Percentiles rank a stretch among this genome's conserved stretches.
These are phyloP conservation scores for Decapterus maruadsi DNA, from an alignment of 2,797 vertebrate species.

Conservation along the genomic window DNA sequence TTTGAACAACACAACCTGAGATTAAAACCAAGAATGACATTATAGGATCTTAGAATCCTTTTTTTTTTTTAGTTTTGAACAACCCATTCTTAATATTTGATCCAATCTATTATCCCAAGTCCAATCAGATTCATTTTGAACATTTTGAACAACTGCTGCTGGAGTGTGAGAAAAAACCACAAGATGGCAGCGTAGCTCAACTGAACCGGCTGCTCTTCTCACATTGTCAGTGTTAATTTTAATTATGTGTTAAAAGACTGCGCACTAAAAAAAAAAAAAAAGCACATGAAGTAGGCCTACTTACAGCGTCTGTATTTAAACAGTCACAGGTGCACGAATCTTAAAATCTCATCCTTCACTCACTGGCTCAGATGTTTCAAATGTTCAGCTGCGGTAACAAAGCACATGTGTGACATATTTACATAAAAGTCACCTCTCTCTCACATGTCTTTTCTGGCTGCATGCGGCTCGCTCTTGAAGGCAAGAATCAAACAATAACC, in stretches of 20 bases:
- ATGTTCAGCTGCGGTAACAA: conserved; percentile 3
- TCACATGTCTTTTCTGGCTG: conserved; percentile 23
- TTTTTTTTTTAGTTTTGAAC: too few species aligned
- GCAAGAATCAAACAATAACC: conserved; percentile 32
- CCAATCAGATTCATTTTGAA: too few species aligned
- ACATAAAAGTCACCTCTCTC: conserved; percentile 11
- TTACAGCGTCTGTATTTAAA: conserved; percentile 13
- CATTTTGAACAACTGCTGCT: too few species aligned
- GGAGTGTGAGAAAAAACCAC: conserved; percentile 44
- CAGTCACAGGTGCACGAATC: neutral
- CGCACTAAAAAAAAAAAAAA: too few species aligned
- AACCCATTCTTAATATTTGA: too few species aligned
- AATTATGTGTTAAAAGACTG: neutral
- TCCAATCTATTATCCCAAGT: too few species aligned
- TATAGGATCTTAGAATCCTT: too few species aligned
- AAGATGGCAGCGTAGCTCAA: conserved; percentile 66
- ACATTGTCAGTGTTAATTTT: neutral
- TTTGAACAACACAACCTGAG: too few species aligned
- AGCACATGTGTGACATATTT: conserved; percentile 15
- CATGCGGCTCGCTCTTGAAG: conserved; percentile 13
- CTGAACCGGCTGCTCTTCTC: neutral
- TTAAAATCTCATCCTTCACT: neutral
- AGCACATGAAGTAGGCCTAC: conserved; percentile 14
- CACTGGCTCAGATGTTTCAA: neutral
- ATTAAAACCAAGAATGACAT: too few species aligned